Evolutionary conservation across 2,797 vertebrate species (phyloP), one percentile per base, ranked within the genome.

Genomic region (Vultur gryphus): DNA sequence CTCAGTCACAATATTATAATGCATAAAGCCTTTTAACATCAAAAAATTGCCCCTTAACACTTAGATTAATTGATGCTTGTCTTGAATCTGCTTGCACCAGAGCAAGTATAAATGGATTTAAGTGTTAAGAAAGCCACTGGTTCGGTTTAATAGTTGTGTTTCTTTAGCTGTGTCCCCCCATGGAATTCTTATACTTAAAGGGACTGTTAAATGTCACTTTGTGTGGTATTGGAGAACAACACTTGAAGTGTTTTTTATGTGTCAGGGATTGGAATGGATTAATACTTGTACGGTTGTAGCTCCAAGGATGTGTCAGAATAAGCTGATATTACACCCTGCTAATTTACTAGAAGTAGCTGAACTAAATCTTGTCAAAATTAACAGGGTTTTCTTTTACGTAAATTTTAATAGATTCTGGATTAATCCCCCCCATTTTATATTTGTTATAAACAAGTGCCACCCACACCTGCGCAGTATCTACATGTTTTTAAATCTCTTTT

Each of bases 61-160:
- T 87, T 89, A 83, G 88, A 93, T 90, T 91, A 94, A 91, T 96
- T 92, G 44, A 26, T 90, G 77, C 46, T 82, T 93, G 86, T 94
- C 67, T 90, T 94, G 93, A 96, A 93, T 91, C 35, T 0, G 25
- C 84, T 84, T 92, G 54, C 15, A 73, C 17, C 78, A 93, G 77
- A 54, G 8, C 67, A 52, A 85, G 21, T 75, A 62, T 51, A 90
- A 93, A 71, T 37, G 58, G 33, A 87, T 71, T 58, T 89, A 90
- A 91, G 41, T 73, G 33, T 83, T 80, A 93, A 95, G 87, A 89
- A 95, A 89, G 20, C 44, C 57, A 67, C 26, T 69, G 57, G 51
- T 69, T 64, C 78, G 37, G 19, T 87, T 97, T 67, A 81, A 49
- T 28, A 79, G 55, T 72, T 78, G 31, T 87, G 61, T 89, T 94